Percentiles rank a stretch among this genome's conserved stretches.
phyloP scores from a whole-genome alignment of 2,113 vertebrate species.

The Datnioides undecimradiatus region DNA sequence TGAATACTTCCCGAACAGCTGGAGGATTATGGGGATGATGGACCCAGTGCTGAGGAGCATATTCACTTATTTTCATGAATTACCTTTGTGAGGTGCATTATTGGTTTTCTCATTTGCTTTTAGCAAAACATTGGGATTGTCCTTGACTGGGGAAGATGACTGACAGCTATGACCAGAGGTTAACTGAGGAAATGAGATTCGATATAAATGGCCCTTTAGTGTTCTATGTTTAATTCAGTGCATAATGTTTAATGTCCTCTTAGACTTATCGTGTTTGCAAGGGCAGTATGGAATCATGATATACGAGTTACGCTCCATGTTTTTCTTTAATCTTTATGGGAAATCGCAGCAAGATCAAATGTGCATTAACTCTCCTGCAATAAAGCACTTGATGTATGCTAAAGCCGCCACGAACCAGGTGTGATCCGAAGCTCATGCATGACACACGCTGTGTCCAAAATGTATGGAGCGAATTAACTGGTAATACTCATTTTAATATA shows the following conservation, averaged over 20 bases:
- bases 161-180: slow-evolving; percentile 62
- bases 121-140: slow-evolving; percentile 27
- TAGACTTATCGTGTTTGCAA: slow-evolving; percentile 65
- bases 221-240: slow-evolving; percentile 61
- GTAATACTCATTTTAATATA: slow-evolving; percentile 86
- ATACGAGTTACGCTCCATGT: slow-evolving; percentile 55
- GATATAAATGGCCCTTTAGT: slow-evolving; percentile 58
- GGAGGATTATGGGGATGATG: slow-evolving; percentile 1
- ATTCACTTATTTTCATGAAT: slow-evolving; percentile 21
- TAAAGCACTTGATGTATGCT: slow-evolving; percentile 80
- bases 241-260: slow-evolving; percentile 60
- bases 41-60: background rate
- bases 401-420: slow-evolving; percentile 59
- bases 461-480: slow-evolving; percentile 83
- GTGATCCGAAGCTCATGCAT: slow-evolving; percentile 52
- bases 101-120: slow-evolving; percentile 42
- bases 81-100: slow-evolving; percentile 11
- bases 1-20: slow-evolving; percentile 14
- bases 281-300: slow-evolving; percentile 61
- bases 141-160: slow-evolving; percentile 54
- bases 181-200: slow-evolving; percentile 47
- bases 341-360: slow-evolving; percentile 77
- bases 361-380: slow-evolving; percentile 71
- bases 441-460: slow-evolving; percentile 80
- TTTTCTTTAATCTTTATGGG: slow-evolving; percentile 78